Evolutionary conservation across 2,888 invertebrate species (phyloP).

Genomic region (Xanthorhoe spadicearia): DNA sequence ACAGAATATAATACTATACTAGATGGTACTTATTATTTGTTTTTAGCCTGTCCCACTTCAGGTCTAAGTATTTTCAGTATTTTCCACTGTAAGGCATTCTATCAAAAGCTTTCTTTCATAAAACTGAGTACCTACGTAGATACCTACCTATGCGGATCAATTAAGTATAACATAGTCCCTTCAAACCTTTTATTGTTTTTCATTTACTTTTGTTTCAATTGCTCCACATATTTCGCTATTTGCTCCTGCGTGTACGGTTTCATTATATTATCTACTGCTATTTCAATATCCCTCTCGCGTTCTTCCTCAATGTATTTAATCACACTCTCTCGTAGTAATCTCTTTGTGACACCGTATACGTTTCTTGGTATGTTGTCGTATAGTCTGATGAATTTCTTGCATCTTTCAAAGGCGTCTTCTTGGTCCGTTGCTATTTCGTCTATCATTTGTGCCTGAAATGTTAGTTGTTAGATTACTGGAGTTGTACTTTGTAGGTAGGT

Average conservation of each 20-base stretch:
- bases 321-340: conserved; percentile 68
- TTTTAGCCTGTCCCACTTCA: no score
- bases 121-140: no score
- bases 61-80: no score
- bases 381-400: conserved; percentile 85
- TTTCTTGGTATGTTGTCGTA: conserved; percentile 86
- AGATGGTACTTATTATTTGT: no score
- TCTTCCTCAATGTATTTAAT: conserved; percentile 80
- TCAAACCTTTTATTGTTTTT: background rate
- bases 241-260: conserved; percentile 87
- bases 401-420: conserved; percentile 86
- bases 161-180: no score
- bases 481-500: no score
- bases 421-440: conserved; percentile 88
- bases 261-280: conserved; percentile 81
- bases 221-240: conserved; percentile 87
- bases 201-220: conserved; percentile 83
- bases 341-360: conserved; percentile 74
- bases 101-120: no score
- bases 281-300: conserved; percentile 84
- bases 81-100: no score
- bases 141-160: no score
- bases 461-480: background rate
- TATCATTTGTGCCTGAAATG: conserved; percentile 85
- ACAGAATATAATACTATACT: no score